phyloP scores from a whole-genome alignment of 1,140 invertebrate genomes.

The Pomacea maculata region DNA sequence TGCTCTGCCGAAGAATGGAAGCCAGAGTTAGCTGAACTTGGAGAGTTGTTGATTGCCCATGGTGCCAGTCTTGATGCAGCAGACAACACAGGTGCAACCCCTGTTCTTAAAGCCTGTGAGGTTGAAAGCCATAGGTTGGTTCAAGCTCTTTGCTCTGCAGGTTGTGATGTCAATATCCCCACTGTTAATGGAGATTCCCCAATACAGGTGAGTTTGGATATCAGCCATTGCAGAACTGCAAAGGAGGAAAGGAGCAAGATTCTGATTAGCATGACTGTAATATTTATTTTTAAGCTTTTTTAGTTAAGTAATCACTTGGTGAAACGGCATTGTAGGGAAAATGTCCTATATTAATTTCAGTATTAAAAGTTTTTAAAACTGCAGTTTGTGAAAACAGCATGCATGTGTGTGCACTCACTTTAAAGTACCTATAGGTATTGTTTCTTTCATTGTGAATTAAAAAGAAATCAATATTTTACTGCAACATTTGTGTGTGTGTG shows the following conservation, averaged over 20 bases:
- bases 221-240: no score
- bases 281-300: no score
- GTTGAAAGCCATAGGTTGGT: constrained; percentile 50
- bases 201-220: constrained; percentile 32
- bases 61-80: constrained; percentile 86
- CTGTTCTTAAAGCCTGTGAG: constrained; percentile 68
- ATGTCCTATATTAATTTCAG: no score
- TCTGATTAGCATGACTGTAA: no score
- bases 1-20: constrained; percentile 43
- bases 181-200: constrained; percentile 49
- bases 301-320: no score
- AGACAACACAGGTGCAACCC: constrained; percentile 88
- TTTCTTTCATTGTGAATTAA: no score
- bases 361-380: no score
- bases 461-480: no score
- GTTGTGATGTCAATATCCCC: constrained; percentile 51
- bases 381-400: no score
- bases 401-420: background rate
- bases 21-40: constrained; percentile 37
- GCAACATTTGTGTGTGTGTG: background rate
- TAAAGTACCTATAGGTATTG: no score
- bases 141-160: constrained; percentile 36
- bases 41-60: constrained; percentile 42
- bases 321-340: no score
- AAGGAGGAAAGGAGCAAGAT: no score